phyloP scores from a whole-genome alignment of 2,113 vertebrate species.

The Labrus mixtus region DNA sequence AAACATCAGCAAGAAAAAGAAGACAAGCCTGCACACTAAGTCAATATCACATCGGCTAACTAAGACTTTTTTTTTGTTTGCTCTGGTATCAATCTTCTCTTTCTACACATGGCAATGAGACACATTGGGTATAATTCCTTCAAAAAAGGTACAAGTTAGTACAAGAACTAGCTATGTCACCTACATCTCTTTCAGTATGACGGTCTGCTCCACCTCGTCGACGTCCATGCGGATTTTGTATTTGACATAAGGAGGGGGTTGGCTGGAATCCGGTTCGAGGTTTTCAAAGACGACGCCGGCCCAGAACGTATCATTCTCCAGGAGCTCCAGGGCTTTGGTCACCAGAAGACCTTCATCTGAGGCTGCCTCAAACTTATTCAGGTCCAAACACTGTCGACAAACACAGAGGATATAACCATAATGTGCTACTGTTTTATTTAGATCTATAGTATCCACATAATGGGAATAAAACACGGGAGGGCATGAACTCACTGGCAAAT shows the following conservation, averaged over 20 bases:
- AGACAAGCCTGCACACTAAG: too few relatives aligned
- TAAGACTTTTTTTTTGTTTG: too few relatives aligned
- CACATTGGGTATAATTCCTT: background rate
- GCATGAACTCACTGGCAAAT: slow-evolving; percentile 18
- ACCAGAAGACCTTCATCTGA: slow-evolving; percentile 87
- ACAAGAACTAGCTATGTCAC: background rate
- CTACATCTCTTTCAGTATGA: slow-evolving; percentile 90
- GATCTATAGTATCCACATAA: too few relatives aligned
- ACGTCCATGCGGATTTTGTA: slow-evolving; percentile 99
- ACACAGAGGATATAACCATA: slow-evolving; percentile 17
- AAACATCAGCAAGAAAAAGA: too few relatives aligned
- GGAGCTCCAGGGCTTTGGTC: slow-evolving; percentile 87
- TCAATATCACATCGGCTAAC: too few relatives aligned
- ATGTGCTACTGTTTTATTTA: background rate
- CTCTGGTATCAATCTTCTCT: too few relatives aligned
- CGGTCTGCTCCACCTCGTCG: slow-evolving; percentile 91
- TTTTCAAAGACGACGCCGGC: slow-evolving; percentile 92
- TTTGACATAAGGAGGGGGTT: slow-evolving; percentile 88
- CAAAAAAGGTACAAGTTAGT: background rate
- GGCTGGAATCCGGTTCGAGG: slow-evolving; percentile 75
- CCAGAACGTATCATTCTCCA: slow-evolving; percentile 91
- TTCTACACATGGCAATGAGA: too few relatives aligned
- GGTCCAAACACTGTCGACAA: slow-evolving; percentile 90
- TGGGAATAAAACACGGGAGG: background rate
- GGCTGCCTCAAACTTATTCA: slow-evolving; percentile 92